These are phyloP conservation scores for Pogonomyrmex barbatus DNA, from an alignment of 1,140 invertebrate species.

Conservation along the genomic window DNA sequence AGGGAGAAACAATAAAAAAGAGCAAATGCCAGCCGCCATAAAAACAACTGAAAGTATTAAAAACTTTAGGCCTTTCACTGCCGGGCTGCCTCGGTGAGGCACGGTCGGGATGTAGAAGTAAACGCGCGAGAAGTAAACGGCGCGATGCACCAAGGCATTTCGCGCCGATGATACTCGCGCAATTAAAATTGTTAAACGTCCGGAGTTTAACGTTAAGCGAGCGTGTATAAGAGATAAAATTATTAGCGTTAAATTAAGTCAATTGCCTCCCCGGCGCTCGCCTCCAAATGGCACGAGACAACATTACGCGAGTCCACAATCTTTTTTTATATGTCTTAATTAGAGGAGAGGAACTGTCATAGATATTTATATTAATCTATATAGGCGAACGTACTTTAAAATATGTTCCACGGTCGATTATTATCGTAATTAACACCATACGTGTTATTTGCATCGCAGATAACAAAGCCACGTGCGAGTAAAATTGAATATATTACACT, in stretches of 20 bases:
- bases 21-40: constrained; percentile 83
- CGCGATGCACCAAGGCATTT: constrained; percentile 1
- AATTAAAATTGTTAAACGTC: constrained; percentile 38
- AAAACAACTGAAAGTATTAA: constrained; percentile 86
- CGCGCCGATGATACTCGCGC: constrained; percentile 9
- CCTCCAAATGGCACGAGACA: neutral
- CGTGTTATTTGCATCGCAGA: constrained; percentile 42
- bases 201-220: neutral
- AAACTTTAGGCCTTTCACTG: constrained; percentile 83
- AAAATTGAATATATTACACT: constrained; percentile 59
- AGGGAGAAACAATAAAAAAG: constrained; percentile 78
- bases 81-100: constrained; percentile 62
- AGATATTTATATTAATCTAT: constrained; percentile 42
- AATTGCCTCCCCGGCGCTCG: neutral
- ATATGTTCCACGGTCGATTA: constrained; percentile 7
- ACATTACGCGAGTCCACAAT: neutral
- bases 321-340: constrained; percentile 1
- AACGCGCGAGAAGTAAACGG: constrained; percentile 38
- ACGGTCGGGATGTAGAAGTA: constrained; percentile 27
- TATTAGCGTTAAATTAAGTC: constrained; percentile 26
- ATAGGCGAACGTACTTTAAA: constrained; percentile 2
- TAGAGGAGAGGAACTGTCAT: neutral
- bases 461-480: constrained; percentile 53
- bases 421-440: constrained; percentile 40
- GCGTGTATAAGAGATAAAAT: constrained; percentile 38